A percentile compares a stretch with the other conserved stretches of the same genome.
These are phyloP conservation scores for Netelia melanura DNA, from an alignment of 2,888 invertebrate species.

Conservation along the genomic window DNA sequence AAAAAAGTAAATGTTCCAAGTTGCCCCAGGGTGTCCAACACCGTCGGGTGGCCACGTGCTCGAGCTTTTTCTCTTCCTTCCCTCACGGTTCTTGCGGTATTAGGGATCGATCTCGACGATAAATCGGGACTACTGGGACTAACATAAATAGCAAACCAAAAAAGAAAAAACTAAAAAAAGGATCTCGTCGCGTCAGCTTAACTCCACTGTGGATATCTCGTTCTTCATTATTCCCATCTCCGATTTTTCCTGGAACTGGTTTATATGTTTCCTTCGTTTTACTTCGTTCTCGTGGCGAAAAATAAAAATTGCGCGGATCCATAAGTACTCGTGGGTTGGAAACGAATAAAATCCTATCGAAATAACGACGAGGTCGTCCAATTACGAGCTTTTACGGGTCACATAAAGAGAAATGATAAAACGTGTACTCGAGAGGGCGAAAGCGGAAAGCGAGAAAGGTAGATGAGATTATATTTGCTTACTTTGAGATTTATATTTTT, in stretches of 20 bases:
- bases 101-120: conserved; percentile 6
- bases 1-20: conserved; percentile 15
- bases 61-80: neutral
- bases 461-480: neutral
- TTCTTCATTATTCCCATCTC: neutral
- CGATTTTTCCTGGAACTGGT: neutral
- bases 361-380: neutral
- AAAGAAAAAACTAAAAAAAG: neutral
- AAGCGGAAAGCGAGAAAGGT: neutral
- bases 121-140: too few species aligned
- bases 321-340: neutral
- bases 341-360: neutral
- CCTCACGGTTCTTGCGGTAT: neutral
- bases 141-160: neutral
- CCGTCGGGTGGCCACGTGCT: conserved; percentile 11
- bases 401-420: neutral
- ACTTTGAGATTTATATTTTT: too few species aligned
- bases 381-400: neutral
- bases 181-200: conserved; percentile 26
- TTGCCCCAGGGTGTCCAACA: neutral
- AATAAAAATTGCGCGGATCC: neutral
- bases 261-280: neutral
- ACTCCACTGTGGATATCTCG: conserved; percentile 7
- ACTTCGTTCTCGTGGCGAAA: neutral
- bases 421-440: neutral